Percentiles rank a stretch among this genome's conserved stretches.
These are phyloP conservation scores for Darevskia nairensis DNA, from an alignment of 2,797 vertebrate genomes.

Conservation along the genomic window DNA sequence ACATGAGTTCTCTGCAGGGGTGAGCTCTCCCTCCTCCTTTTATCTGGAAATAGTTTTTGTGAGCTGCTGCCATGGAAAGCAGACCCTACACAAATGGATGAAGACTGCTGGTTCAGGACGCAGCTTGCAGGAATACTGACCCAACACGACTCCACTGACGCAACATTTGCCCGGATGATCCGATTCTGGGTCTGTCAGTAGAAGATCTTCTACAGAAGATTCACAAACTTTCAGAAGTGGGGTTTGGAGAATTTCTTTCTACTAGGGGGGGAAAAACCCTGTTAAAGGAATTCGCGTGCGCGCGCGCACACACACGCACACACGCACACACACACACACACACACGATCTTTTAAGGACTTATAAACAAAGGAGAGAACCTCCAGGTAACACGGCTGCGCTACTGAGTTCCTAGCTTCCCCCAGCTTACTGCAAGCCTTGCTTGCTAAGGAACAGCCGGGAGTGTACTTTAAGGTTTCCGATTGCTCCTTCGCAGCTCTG, in stretches of 20 bases:
- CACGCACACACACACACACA: too few species aligned
- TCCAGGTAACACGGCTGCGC: neutral
- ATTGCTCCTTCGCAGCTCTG: too few species aligned
- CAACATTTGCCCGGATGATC: constrained; percentile 80
- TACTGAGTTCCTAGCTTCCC: too few species aligned
- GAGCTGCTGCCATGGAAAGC: neutral
- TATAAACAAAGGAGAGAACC: neutral
- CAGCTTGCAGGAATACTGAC: constrained; percentile 70
- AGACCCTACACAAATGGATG: neutral
- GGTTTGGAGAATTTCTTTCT: constrained; percentile 89
- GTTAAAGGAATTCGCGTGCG: neutral
- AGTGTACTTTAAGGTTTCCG: too few species aligned
- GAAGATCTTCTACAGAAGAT: constrained; percentile 91
- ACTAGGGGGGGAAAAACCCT: constrained; percentile 55
- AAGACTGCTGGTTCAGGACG: neutral
- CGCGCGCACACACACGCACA: too few species aligned
- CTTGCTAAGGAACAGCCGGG: too few species aligned
- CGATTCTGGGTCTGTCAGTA: constrained; percentile 82
- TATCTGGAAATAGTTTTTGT: neutral
- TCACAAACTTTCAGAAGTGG: constrained; percentile 88
- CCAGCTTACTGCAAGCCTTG: too few species aligned
- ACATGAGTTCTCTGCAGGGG: too few species aligned
- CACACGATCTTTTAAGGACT: neutral
- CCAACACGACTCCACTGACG: constrained; percentile 86
- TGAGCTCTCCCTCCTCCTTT: too few species aligned